phyloP scores from a whole-genome alignment of 2,113 vertebrate species.

The Shinisaurus crocodilurus region DNA sequence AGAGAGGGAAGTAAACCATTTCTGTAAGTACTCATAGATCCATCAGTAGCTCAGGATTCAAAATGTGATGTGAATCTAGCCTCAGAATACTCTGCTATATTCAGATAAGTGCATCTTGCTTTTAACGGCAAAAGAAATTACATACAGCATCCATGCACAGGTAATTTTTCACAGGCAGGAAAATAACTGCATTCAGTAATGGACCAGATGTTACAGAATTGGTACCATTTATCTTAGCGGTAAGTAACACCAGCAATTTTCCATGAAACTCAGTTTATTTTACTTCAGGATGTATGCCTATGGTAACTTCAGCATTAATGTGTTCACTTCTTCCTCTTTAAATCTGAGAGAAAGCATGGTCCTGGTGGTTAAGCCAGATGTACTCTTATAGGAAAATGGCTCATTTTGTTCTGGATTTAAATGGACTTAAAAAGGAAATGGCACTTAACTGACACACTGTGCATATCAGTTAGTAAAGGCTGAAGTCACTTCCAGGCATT shows the following conservation, averaged over 20 bases:
- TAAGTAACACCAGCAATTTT: not conserved
- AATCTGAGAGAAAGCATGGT: not conserved
- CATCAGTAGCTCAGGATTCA: not conserved
- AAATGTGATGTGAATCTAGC: not conserved
- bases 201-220: not conserved
- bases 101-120: not conserved
- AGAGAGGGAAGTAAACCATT: not conserved
- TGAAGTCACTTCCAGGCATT: not conserved
- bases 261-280: not conserved
- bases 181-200: not conserved
- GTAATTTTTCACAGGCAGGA: not conserved
- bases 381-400: not conserved
- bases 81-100: not conserved
- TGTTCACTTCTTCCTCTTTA: not conserved
- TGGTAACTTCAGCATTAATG: not conserved
- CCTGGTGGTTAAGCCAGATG: not conserved
- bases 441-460: not conserved
- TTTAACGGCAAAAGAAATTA: not conserved
- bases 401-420: not conserved
- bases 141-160: not conserved
- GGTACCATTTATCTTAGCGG: not conserved
- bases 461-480: not conserved
- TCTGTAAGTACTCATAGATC: not conserved
- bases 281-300: not conserved
- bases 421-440: not conserved